Percentiles rank a stretch among this genome's conserved stretches.
Evolutionary conservation across 1,140 invertebrate species (phyloP).

Genomic region (Drosophila azteca): DNA sequence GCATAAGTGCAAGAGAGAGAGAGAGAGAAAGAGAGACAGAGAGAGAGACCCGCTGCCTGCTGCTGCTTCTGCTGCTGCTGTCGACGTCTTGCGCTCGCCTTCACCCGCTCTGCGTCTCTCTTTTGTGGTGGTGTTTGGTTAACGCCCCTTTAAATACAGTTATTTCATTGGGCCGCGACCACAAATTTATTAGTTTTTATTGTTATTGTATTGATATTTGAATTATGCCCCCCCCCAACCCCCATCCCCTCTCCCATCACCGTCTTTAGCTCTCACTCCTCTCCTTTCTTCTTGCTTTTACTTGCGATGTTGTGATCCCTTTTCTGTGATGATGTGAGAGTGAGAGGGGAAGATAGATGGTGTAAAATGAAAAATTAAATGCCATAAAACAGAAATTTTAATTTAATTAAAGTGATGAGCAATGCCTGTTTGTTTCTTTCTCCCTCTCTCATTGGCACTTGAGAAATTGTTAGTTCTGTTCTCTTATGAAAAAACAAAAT

Average conservation of each 20-base stretch:
- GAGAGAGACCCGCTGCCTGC: constrained; percentile 9
- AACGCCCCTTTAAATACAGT: constrained; percentile 84
- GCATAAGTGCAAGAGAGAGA: background rate
- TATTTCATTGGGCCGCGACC: constrained; percentile 83
- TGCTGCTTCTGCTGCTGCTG: constrained; percentile 2
- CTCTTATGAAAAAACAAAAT: background rate
- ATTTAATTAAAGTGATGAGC: constrained; percentile 48
- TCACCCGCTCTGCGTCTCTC: constrained; percentile 29
- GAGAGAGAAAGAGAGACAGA: background rate
- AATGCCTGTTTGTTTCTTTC: background rate
- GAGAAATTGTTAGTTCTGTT: constrained; percentile 15
- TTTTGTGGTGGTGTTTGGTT: constrained; percentile 77
- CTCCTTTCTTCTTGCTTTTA: background rate
- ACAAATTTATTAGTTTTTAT: constrained; percentile 82
- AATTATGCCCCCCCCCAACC: constrained; percentile 45
- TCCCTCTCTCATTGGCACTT: constrained; percentile 17
- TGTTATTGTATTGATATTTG: constrained; percentile 79
- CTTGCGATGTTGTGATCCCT: background rate
- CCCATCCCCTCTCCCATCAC: too few relatives aligned
- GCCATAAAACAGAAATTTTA: constrained; percentile 50
- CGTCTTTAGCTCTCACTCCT: background rate
- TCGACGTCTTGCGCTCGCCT: constrained; percentile 6
- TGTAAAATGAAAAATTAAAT: constrained; percentile 41
- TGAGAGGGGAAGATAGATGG: background rate
- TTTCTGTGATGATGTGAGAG: background rate